Evolutionary conservation across 2,888 invertebrate species (phyloP), one percentile per base, ranked within the genome.

Genomic region (Sturmia bella): DNA sequence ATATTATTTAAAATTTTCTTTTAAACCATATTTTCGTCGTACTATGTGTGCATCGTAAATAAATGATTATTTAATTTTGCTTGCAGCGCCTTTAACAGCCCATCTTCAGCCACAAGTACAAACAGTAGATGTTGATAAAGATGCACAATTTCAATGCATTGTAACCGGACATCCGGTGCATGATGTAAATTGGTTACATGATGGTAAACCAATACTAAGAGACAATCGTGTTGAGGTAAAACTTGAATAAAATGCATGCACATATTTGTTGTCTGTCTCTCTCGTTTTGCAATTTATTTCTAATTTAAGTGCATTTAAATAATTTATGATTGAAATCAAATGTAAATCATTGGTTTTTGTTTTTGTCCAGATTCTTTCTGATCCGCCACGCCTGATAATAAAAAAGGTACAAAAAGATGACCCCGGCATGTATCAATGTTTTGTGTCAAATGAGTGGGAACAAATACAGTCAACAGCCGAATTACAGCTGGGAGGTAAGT

Each of bases 371-470:
- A 91, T 91, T 73, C 87, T 89, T 41, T 88, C 90, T 12, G 91
- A 91, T 86, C 91, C 91, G n/a, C 88, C 90, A 41, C 91, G 92
- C 86, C 88, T 94, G 90, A 92, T 93, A 88, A 93, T 95, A 86
- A 93, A 92, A 86, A 93, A 93, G 81, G 91, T 97, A 63, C 94
- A 94, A 85, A 94, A 95, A 85, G 95, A 95, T 76, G 97, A 98
- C 90, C 94, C 95, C 77, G 98, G 98, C 50, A 95, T 97, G 94
- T 98, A 97, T 91, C 98, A 98, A 88, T 98, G 98, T 89, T 94
- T 97, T 86, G 96, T 95, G 6, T 94, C 94, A 87, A 96, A 96
- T 87, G 94, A 95, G 85, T 95, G 95, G 91, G 96, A 97, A 88
- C 96, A 96, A 90, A 94, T 95, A 15, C 96, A 96, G 89, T 96